These are phyloP conservation scores for Colletes latitarsis DNA, from an alignment of 1,140 invertebrate species.

Conservation along the genomic window DNA sequence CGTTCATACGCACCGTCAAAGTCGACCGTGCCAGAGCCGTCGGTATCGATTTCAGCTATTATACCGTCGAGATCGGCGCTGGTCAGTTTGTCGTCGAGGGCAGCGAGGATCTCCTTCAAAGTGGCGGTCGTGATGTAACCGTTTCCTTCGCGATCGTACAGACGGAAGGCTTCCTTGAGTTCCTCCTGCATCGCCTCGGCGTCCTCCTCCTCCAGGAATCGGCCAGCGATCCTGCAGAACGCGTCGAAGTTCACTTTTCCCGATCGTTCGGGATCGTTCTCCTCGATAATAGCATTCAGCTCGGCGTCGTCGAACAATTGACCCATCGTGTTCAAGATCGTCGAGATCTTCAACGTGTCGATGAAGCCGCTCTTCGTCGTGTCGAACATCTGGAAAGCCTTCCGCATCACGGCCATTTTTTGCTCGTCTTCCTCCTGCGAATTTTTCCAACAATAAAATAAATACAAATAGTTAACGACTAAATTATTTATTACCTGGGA, in stretches of 20 bases:
- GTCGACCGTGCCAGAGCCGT: constrained; percentile 95
- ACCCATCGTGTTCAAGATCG: constrained; percentile 96
- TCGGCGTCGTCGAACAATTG: constrained; percentile 95
- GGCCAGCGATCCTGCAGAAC: constrained; percentile 94
- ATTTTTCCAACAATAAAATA: not conserved
- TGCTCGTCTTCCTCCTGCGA: constrained; percentile 88
- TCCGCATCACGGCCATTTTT: constrained; percentile 93
- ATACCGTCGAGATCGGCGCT: constrained; percentile 93
- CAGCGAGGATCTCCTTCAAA: constrained; percentile 93
- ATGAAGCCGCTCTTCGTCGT: constrained; percentile 94
- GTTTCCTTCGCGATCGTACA: constrained; percentile 91
- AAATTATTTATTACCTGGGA: too few species aligned
- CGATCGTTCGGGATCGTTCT: constrained; percentile 91
- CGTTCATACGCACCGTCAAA: constrained; percentile 86
- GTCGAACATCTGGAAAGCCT: constrained; percentile 97
- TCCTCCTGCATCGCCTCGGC: constrained; percentile 96
- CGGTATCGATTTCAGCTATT: constrained; percentile 96
- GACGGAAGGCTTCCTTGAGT: constrained; percentile 95
- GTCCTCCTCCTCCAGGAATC: constrained; percentile 95
- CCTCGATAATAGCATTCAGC: constrained; percentile 90
- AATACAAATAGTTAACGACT: too few species aligned
- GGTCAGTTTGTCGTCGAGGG: constrained; percentile 94
- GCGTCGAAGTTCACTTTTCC: constrained; percentile 97
- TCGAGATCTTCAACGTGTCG: constrained; percentile 93
- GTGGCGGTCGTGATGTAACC: constrained; percentile 96